Evolutionary conservation across 1,140 invertebrate genomes (phyloP).

Genomic region (Scaptomyza pallida): DNA sequence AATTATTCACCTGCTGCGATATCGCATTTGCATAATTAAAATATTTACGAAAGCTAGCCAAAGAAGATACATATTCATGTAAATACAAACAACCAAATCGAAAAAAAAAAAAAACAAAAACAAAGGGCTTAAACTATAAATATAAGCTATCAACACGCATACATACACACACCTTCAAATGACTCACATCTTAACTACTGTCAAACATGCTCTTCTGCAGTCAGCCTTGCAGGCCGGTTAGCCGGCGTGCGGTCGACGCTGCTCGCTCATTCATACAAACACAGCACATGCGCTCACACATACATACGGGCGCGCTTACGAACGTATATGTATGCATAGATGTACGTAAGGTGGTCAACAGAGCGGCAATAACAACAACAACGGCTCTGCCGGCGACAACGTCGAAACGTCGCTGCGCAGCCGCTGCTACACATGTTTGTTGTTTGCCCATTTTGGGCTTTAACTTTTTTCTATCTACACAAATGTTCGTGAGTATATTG

Average conservation of each 20-base stretch:
- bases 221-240: constrained; percentile 57
- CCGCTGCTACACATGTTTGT: constrained; percentile 67
- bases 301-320: constrained; percentile 43
- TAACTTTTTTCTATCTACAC: constrained; percentile 46
- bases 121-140: constrained; percentile 62
- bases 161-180: constrained; percentile 39
- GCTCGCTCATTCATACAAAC: constrained; percentile 60
- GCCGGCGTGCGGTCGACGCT: constrained; percentile 37
- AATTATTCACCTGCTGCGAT: constrained; percentile 65
- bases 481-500: constrained; percentile 6
- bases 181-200: constrained; percentile 57
- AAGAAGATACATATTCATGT: constrained; percentile 21
- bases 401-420: constrained; percentile 35
- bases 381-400: constrained; percentile 32
- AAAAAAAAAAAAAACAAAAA: constrained; percentile 11
- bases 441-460: constrained; percentile 63
- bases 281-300: constrained; percentile 42
- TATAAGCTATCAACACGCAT: constrained; percentile 39
- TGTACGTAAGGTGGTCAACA: constrained; percentile 42
- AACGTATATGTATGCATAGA: constrained; percentile 1
- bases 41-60: constrained; percentile 43
- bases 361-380: constrained; percentile 48
- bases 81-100: constrained; percentile 37
- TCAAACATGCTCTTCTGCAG: constrained; percentile 39
- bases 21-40: constrained; percentile 68